Conservation (phyloP, 30 jellyfish, hydroid and myxozoan species). For the Cassiopea xamachana region DNA sequence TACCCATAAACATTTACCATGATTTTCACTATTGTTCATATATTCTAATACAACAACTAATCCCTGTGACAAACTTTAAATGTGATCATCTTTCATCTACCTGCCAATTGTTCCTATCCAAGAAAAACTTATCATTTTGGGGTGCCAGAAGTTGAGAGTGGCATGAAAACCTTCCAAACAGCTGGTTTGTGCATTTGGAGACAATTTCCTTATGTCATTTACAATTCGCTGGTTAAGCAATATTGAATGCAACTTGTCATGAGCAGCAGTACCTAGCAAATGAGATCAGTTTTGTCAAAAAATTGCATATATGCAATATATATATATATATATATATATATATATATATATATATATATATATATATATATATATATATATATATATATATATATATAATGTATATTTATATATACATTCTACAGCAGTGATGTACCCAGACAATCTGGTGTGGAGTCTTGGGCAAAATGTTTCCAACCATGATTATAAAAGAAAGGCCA, state of each 20-base stretch:
- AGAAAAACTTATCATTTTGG: conserved; percentile 20
- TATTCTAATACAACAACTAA: too few relatives aligned
- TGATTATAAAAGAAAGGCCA: too few relatives aligned
- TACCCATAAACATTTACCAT: background rate
- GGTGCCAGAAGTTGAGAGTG: conserved; percentile 40
- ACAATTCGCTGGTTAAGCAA: conserved; percentile 6
- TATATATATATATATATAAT: too few relatives aligned
- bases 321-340: too few relatives aligned
- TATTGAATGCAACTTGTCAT: conserved; percentile 11
- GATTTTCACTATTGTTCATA: background rate
- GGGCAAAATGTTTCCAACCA: too few relatives aligned
- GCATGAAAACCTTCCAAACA: conserved; percentile 47
- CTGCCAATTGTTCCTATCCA: conserved; percentile 42
- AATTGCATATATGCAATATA: too few relatives aligned
- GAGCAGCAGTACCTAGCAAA: conserved; percentile 30
- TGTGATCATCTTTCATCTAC: background rate
- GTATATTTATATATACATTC: too few relatives aligned
- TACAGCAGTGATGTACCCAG: too few relatives aligned
- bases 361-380: too few relatives aligned
- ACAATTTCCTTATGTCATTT: conserved; percentile 25
- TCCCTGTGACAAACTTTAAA: background rate
- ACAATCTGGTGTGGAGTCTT: too few relatives aligned
- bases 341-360: too few relatives aligned
- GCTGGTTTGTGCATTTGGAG: conserved; percentile 48
- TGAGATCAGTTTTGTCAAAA: background rate